Conservation (phyloP, 2,888 invertebrate genomes). For the Drosophila tripunctata region DNA sequence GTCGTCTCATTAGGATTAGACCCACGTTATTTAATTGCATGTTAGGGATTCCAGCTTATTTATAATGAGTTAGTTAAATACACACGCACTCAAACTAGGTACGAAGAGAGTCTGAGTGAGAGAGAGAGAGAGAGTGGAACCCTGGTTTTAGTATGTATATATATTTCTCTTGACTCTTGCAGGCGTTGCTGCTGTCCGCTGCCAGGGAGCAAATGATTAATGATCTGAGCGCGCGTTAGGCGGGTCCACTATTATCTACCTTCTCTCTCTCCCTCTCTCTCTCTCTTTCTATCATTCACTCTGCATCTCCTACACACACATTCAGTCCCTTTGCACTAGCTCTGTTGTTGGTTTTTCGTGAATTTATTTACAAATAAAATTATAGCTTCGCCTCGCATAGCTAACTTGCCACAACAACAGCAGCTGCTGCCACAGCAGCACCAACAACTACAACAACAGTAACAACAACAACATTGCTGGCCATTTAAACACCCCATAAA, state of each 20-base stretch:
- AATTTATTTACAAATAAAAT: conserved; percentile 78
- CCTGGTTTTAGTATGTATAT: conserved; percentile 3
- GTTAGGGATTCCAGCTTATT: conserved; percentile 79
- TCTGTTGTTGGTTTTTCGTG: conserved; percentile 74
- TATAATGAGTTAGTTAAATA: conserved; percentile 80
- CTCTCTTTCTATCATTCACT: conserved; percentile 3
- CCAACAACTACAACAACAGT: conserved; percentile 22
- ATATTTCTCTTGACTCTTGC: conserved; percentile 35
- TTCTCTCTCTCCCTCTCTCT: conserved; percentile 6
- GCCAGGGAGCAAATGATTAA: conserved; percentile 68
- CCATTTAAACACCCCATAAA: conserved; percentile 79
- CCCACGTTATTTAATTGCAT: conserved; percentile 80
- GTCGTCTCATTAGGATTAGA: conserved; percentile 80
- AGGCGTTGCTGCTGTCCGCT: conserved; percentile 63
- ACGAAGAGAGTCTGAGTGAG: not conserved
- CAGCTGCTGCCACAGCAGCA: conserved; percentile 13
- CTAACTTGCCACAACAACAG: conserved; percentile 30
- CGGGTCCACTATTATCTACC: conserved; percentile 43
- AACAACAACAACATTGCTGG: conserved; percentile 34
- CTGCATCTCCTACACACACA: too few relatives aligned
- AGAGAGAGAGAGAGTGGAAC: conserved; percentile 13
- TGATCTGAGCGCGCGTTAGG: conserved; percentile 68
- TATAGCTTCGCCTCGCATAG: conserved; percentile 54
- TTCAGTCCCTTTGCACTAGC: conserved; percentile 29
- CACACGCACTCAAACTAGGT: conserved; percentile 56